Percentiles rank a stretch among this genome's conserved stretches.
Evolutionary conservation across 2,888 invertebrate species (phyloP).

Genomic region (Dysmachus trigonus): DNA sequence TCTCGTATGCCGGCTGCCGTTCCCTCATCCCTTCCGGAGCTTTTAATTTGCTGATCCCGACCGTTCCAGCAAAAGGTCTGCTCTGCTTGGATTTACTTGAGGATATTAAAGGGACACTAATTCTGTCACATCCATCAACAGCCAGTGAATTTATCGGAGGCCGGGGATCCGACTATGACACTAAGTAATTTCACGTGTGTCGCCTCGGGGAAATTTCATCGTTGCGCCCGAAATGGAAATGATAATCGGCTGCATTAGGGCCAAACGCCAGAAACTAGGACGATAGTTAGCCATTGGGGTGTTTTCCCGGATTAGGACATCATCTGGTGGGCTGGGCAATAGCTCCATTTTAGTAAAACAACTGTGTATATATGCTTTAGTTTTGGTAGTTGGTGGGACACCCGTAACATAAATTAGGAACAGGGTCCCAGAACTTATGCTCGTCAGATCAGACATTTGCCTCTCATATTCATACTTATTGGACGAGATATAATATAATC

Average conservation of each 20-base stretch:
- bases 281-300: not conserved
- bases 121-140: constrained; percentile 8
- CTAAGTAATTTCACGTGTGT: not conserved
- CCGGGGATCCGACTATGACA: not conserved
- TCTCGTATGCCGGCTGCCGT: not conserved
- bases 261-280: not conserved
- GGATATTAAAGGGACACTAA: constrained; percentile 15
- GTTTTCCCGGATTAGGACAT: not conserved
- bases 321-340: not conserved
- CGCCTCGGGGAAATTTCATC: not conserved
- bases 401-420: not conserved
- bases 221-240: not conserved
- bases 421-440: not conserved
- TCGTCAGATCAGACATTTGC: not conserved
- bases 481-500: no score
- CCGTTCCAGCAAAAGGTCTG: not conserved
- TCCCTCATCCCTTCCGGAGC: not conserved
- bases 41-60: not conserved
- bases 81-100: not conserved
- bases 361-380: not conserved
- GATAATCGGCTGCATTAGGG: constrained; percentile 12
- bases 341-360: not conserved
- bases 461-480: not conserved
- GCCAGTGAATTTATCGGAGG: not conserved
- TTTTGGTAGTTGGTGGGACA: not conserved